A percentile compares a stretch with the other conserved stretches of the same genome.
These are phyloP conservation scores for Galerucella calmariensis DNA, from an alignment of 2,888 invertebrate species.

Conservation along the genomic window DNA sequence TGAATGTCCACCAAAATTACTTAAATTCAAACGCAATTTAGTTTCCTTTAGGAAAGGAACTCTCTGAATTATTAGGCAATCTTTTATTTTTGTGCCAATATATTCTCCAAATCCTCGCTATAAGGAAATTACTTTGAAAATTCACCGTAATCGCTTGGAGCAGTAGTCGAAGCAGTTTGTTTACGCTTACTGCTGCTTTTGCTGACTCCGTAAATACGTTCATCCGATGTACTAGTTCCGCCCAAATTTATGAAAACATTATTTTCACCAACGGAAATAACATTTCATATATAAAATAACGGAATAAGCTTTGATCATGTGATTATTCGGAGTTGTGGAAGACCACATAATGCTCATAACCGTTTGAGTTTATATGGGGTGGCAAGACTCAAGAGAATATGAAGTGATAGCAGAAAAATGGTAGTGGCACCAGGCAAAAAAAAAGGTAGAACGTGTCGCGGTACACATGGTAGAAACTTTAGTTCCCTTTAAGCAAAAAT, in stretches of 20 bases:
- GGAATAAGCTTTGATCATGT: neutral
- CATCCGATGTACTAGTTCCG: slow-evolving; percentile 15
- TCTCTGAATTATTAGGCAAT: slow-evolving; percentile 17
- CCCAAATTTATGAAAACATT: slow-evolving; percentile 5
- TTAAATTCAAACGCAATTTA: slow-evolving; percentile 25
- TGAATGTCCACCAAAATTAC: slow-evolving; percentile 25
- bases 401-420: too few species aligned
- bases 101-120: slow-evolving; percentile 45
- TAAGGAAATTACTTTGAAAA: slow-evolving; percentile 50
- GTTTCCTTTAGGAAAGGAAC: slow-evolving; percentile 17
- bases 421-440: too few species aligned
- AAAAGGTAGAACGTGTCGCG: too few species aligned
- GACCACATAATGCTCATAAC: neutral
- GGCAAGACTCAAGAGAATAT: neutral
- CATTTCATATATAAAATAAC: neutral
- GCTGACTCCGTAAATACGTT: slow-evolving; percentile 22
- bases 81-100: slow-evolving; percentile 49
- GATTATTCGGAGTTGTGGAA: neutral
- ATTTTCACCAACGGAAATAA: neutral
- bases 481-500: too few species aligned
- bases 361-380: neutral
- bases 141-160: slow-evolving; percentile 44
- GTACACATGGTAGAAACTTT: too few species aligned
- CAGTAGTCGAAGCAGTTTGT: slow-evolving; percentile 36
- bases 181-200: slow-evolving; percentile 27